Percentiles rank a stretch among this genome's conserved stretches.
Conservation (phyloP, 2,113 vertebrate species). For the Neolamprologus ventralis region DNA sequence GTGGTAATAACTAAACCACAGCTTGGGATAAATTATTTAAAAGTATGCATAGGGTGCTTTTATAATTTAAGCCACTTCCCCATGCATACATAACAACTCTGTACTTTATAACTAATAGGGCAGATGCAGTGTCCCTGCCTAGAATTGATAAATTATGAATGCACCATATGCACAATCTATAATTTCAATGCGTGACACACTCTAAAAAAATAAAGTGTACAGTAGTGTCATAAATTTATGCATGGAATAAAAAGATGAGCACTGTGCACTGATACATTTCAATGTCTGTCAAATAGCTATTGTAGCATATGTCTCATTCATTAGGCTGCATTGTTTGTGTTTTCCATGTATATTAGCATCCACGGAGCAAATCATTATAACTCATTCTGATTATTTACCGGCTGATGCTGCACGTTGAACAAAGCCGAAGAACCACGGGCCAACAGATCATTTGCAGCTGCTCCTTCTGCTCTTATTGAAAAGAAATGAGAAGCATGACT, state of each 20-base stretch:
- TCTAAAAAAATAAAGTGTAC: background rate
- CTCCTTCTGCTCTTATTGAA: conserved; percentile 24
- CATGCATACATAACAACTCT: background rate
- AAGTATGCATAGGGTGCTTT: background rate
- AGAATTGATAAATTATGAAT: background rate
- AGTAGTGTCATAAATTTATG: background rate
- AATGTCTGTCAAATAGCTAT: conserved; percentile 24
- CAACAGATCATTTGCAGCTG: conserved; percentile 1
- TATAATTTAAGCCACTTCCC: background rate
- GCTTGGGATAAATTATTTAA: background rate
- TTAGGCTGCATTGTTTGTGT: conserved; percentile 24
- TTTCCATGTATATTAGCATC: conserved; percentile 18
- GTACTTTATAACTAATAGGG: background rate
- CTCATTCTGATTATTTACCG: conserved; percentile 36
- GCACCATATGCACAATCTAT: background rate
- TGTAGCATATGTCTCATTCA: conserved; percentile 13
- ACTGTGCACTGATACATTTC: conserved; percentile 8
- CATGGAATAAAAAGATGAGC: conserved; percentile 1
- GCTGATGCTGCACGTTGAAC: background rate
- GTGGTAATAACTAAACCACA: background rate
- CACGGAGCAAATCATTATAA: conserved; percentile 11
- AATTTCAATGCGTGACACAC: background rate
- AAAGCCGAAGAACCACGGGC: background rate
- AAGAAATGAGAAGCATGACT: conserved; percentile 16
- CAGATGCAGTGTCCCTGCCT: background rate